phyloP scores from a whole-genome alignment of 1,140 invertebrate species.

The Cotesia glomerata region DNA sequence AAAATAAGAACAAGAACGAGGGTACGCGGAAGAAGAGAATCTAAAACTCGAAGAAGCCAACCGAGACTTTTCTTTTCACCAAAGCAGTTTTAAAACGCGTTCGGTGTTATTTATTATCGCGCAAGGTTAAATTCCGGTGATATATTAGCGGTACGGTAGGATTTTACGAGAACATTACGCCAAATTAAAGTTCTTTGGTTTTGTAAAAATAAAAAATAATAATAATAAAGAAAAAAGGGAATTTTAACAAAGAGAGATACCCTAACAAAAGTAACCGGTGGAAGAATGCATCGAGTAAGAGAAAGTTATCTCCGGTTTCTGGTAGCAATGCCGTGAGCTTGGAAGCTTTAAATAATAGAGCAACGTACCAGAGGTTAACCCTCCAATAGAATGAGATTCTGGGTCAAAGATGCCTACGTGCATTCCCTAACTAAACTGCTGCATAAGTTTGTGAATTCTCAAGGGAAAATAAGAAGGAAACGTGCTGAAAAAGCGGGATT shows the following conservation, averaged over 20 bases:
- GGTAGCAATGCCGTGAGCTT: slow-evolving; percentile 8
- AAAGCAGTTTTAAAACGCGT: neutral
- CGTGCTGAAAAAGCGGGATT: no score
- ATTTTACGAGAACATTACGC: neutral
- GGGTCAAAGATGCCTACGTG: slow-evolving; percentile 31
- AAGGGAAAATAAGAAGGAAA: no score
- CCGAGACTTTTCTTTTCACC: neutral
- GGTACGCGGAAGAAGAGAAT: neutral
- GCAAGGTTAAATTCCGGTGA: neutral
- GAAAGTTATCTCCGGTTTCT: neutral
- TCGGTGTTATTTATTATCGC: neutral
- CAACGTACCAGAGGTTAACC: slow-evolving; percentile 21
- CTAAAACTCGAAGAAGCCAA: neutral
- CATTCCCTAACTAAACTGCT: slow-evolving; percentile 11
- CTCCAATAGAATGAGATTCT: slow-evolving; percentile 30
- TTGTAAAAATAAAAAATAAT: neutral
- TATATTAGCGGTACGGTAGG: neutral
- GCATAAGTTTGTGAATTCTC: neutral
- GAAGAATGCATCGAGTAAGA: neutral
- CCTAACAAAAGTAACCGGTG: neutral
- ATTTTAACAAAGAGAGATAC: no score
- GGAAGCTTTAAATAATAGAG: slow-evolving; percentile 35
- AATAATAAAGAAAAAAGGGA: no score
- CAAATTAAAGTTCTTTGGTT: neutral
- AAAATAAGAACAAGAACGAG: neutral